phyloP scores from a whole-genome alignment of 2,797 vertebrate genomes.

The Tokudaia muenninki region DNA sequence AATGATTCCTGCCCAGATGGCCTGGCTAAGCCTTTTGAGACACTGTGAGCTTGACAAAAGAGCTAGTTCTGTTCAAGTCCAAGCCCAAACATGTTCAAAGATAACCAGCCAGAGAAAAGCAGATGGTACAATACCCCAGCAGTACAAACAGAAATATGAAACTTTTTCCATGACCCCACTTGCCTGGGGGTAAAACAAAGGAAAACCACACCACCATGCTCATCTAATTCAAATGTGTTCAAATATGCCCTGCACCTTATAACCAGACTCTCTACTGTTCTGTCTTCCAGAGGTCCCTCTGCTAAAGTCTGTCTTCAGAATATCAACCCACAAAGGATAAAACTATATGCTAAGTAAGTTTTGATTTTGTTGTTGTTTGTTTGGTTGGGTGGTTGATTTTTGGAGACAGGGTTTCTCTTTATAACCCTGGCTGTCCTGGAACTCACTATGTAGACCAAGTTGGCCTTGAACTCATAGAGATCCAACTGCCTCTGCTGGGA shows the following conservation, averaged over 20 bases:
- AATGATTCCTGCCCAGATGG: not conserved
- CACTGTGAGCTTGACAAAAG: not conserved
- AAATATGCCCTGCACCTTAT: not conserved
- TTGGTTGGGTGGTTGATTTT: not conserved
- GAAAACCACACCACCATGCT: not conserved
- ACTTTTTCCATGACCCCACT: not conserved
- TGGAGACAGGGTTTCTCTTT: not conserved
- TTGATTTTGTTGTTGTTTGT: not conserved
- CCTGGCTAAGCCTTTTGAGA: not conserved
- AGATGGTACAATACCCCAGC: not conserved
- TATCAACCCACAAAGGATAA: not conserved
- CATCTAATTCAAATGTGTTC: not conserved
- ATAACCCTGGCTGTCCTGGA: not conserved
- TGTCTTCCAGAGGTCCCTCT: not conserved
- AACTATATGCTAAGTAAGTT: not conserved
- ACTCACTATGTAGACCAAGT: not conserved
- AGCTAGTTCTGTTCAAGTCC: not conserved
- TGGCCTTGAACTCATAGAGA: not conserved
- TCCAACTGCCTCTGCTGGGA: not conserved
- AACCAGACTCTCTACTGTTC: not conserved
- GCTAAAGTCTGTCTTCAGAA: slow-evolving; percentile 4
- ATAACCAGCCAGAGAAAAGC: not conserved
- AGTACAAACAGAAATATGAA: not conserved
- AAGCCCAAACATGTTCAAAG: not conserved
- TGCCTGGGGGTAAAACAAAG: not conserved